These are phyloP conservation scores for Sylvia borin DNA, from an alignment of 2,797 vertebrate species.

Conservation along the genomic window DNA sequence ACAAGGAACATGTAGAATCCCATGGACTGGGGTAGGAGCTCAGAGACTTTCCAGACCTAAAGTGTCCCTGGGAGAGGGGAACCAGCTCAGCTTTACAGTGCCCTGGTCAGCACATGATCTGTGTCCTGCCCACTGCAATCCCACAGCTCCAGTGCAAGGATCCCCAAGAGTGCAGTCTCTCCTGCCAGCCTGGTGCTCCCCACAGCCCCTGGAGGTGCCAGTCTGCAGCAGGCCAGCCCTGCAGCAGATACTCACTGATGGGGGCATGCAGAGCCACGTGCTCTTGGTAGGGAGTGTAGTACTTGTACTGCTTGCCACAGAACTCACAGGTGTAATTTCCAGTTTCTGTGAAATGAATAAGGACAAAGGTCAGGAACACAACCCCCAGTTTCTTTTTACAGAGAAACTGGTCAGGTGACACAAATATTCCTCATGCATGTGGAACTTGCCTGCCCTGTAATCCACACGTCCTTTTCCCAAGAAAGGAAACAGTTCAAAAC, in stretches of 20 bases:
- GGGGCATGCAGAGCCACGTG: conserved; percentile 96
- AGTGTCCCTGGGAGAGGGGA: not conserved
- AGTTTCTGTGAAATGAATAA: conserved; percentile 84
- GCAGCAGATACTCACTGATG: conserved; percentile 85
- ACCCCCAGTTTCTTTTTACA: not conserved
- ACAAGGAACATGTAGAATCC: not conserved
- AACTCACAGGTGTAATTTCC: conserved; percentile 97
- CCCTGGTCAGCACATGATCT: not conserved
- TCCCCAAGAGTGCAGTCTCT: not conserved
- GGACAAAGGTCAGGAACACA: not conserved
- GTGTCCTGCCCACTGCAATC: not conserved
- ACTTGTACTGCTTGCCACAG: conserved; percentile 99
- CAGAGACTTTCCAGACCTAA: not conserved
- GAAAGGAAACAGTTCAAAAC: not conserved
- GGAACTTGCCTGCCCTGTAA: not conserved
- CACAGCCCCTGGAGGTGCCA: not conserved
- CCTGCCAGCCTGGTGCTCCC: not conserved
- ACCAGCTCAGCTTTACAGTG: not conserved
- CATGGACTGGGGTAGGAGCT: not conserved
- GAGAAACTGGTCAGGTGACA: not conserved
- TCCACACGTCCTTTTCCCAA: not conserved
- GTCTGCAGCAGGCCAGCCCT: not conserved
- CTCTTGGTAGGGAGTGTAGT: conserved; percentile 99
- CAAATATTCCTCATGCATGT: not conserved
- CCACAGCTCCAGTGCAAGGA: not conserved